Base-by-base conservation (phyloP, 2,797 vertebrate genomes). In the Platalea minor region DNA sequence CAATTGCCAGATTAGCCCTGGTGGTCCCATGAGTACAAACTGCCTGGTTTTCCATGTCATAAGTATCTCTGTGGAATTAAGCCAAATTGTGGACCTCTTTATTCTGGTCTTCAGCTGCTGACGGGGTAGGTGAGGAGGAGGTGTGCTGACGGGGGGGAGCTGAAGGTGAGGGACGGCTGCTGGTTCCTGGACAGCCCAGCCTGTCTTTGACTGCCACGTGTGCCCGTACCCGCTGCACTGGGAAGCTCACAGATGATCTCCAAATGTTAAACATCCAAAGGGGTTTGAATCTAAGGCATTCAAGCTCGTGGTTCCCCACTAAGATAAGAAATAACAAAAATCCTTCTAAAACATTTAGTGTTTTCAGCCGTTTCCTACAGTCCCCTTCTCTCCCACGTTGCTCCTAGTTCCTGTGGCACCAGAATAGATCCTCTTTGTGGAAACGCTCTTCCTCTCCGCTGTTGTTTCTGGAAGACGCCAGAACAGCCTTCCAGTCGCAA, bases 361-460 rank as follows among this genome's bases (percentile, higher is more conserved):
- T 90, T 85, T 72, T 84, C 86, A 91, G 91, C 85, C 39, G 5
- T 94, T 97, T 95, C 91, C 96, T 86, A 82, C 75, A 16, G 82
- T 28, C 72, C 88, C 83, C 85, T 69, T 69, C 85, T 92, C 85
- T 95, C 96, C 91, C 94, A 81, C 46, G 28, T 94, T 59, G 83
- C 95, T 93, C 76, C 89, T 61, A 8, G 91, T 95, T 97, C 94
- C 91, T 93, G 87, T 81, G 72, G 88, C 92, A 88, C 95, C 87
- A 95, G 93, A 94, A 95, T 91, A 96, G 95, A 95, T 91, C 73
- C 91, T 87, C 87, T 84, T 57, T 76, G 88, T 86, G 83, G 85
- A 70, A 63, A 72, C 0, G 31, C 72, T 93, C 65, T 96, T 91
- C 93, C 94, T 96, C 91, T 93, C 50, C 0, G 8, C 79, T 91